phyloP scores from a whole-genome alignment of 2,797 vertebrate species.

The Astyanax mexicanus region DNA sequence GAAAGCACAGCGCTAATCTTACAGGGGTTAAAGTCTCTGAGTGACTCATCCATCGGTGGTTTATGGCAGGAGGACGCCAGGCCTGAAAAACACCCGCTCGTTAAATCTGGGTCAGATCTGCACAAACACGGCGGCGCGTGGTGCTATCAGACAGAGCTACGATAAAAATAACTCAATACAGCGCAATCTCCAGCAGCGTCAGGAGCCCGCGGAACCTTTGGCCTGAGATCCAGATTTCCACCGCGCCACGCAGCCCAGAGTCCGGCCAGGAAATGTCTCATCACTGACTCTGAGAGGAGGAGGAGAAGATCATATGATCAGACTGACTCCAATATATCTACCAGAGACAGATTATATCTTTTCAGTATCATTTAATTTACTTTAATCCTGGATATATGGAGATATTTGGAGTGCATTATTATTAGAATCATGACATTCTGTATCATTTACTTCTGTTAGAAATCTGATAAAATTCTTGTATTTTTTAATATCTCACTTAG shows the following conservation, averaged over 20 bases:
- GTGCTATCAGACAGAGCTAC: background rate
- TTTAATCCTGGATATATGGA: no score
- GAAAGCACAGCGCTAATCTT: background rate
- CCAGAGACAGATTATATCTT: no score
- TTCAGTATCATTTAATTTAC: no score
- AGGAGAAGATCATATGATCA: slow-evolving; percentile 1
- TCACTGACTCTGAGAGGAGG: slow-evolving; percentile 1
- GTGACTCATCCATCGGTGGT: background rate
- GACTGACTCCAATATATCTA: no score
- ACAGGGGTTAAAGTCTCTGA: background rate
- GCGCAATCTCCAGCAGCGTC: background rate
- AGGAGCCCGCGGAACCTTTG: slow-evolving; percentile 31
- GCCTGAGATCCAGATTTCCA: slow-evolving; percentile 38
- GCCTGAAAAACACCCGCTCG: background rate
- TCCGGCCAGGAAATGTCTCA: slow-evolving; percentile 38
- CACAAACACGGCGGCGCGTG: background rate
- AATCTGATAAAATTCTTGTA: no score
- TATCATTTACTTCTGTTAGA: no score
- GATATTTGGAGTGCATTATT: no score
- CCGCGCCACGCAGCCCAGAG: slow-evolving; percentile 7
- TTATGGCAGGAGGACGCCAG: background rate
- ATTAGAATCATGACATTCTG: no score
- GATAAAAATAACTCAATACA: background rate
- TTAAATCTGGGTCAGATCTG: background rate
- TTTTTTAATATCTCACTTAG: no score